These are phyloP conservation scores for Thymelicus sylvestris DNA, from an alignment of 2,888 invertebrate genomes.

Conservation along the genomic window DNA sequence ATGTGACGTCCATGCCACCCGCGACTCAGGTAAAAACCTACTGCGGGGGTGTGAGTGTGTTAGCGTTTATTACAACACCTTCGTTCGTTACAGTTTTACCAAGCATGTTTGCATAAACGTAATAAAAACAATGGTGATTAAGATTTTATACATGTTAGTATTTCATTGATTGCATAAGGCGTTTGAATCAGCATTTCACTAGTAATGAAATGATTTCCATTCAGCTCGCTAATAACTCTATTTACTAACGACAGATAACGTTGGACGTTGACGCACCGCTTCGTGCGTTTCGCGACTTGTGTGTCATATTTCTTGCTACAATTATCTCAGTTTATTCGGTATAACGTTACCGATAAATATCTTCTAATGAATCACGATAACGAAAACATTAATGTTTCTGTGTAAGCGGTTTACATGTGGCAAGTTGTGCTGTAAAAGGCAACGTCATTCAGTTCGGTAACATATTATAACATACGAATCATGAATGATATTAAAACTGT, in stretches of 20 bases:
- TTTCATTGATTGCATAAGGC: constrained; percentile 10
- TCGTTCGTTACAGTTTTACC: not conserved
- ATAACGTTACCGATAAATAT: constrained; percentile 11
- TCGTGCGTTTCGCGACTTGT: not conserved
- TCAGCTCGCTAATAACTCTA: constrained; percentile 7
- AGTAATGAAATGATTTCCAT: constrained; percentile 28
- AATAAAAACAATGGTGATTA: not conserved
- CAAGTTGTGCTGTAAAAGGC: too few relatives aligned
- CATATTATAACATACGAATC: too few relatives aligned
- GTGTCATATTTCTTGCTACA: constrained; percentile 22
- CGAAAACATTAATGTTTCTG: too few relatives aligned
- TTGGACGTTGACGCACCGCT: constrained; percentile 5
- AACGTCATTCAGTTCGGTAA: too few relatives aligned
- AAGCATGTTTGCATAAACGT: not conserved
- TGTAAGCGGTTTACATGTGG: too few relatives aligned
- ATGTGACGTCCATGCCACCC: too few relatives aligned
- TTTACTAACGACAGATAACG: constrained; percentile 12
- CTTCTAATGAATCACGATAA: constrained; percentile 30
- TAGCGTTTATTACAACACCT: not conserved
- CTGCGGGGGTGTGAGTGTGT: too few relatives aligned
- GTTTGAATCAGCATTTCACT: constrained; percentile 20
- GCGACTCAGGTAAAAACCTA: too few relatives aligned
- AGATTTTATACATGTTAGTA: not conserved
- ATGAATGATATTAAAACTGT: too few relatives aligned
- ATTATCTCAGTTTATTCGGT: constrained; percentile 22